Percentiles rank a stretch among this genome's conserved stretches.
These are phyloP conservation scores for Parochlus steinenii DNA, from an alignment of 2,888 invertebrate genomes.

Conservation along the genomic window DNA sequence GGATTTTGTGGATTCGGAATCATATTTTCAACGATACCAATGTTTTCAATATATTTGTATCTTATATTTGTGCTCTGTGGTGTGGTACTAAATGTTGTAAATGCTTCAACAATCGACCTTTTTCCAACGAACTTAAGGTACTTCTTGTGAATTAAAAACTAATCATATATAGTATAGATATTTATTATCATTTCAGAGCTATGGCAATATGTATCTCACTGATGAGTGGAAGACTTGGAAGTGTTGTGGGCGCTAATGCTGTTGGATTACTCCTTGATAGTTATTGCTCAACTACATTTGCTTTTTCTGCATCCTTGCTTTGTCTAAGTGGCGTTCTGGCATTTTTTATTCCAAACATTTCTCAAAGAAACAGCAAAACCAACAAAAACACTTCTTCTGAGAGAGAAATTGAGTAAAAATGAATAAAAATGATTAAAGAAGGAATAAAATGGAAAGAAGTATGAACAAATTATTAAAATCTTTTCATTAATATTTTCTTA, in stretches of 20 bases:
- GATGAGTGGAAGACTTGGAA: conserved; percentile 30
- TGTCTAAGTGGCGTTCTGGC: conserved; percentile 6
- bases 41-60: conserved; percentile 9
- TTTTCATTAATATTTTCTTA: no score
- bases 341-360: conserved; percentile 12
- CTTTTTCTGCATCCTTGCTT: background rate
- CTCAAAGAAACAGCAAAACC: background rate
- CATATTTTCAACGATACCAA: conserved; percentile 2
- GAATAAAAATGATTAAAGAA: no score
- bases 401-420: no score
- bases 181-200: conserved; percentile 20
- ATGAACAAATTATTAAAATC: no score
- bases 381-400: no score
- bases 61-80: conserved; percentile 7
- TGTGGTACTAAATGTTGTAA: conserved; percentile 4
- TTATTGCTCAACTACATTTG: conserved; percentile 26
- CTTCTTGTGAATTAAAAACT: no score
- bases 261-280: conserved; percentile 26
- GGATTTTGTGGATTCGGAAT: conserved; percentile 6
- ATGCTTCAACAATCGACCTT: conserved; percentile 3
- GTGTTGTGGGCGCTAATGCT: conserved; percentile 26
- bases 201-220: conserved; percentile 31
- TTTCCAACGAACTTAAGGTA: conserved; percentile 9
- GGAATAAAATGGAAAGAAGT: no score
- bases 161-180: no score